phyloP scores from a whole-genome alignment of 2,797 vertebrate species.

The Peromyscus melanophrys region DNA sequence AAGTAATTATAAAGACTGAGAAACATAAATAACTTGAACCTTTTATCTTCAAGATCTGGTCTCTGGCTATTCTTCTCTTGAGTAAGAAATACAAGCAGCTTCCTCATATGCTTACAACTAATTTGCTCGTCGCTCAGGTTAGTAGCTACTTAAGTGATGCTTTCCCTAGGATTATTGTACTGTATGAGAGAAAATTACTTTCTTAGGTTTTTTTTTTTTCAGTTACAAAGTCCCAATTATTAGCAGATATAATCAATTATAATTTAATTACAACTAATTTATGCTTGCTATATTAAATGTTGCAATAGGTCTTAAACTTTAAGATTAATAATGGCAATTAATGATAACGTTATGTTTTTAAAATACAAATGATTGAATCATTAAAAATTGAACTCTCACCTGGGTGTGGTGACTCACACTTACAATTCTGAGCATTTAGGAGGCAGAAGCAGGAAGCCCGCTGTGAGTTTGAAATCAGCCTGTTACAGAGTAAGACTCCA shows the following conservation, averaged over 20 bases:
- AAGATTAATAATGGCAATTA: slow-evolving; percentile 46
- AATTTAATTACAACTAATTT: slow-evolving; percentile 36
- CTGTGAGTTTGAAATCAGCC: neutral
- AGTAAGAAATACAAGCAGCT: slow-evolving; percentile 96
- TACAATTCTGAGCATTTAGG: neutral
- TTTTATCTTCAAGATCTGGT: slow-evolving; percentile 93
- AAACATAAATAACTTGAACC: slow-evolving; percentile 65
- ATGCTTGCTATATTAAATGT: slow-evolving; percentile 58
- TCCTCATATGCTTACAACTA: slow-evolving; percentile 96
- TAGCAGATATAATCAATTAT: slow-evolving; percentile 55
- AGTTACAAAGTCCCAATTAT: slow-evolving; percentile 56
- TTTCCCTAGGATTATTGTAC: slow-evolving; percentile 39
- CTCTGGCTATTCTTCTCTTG: slow-evolving; percentile 94
- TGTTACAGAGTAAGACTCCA: neutral
- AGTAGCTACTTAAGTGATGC: slow-evolving; percentile 80
- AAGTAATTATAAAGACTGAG: slow-evolving; percentile 44
- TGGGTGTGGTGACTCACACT: neutral
- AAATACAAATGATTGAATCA: slow-evolving; percentile 50
- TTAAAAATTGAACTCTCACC: slow-evolving; percentile 43
- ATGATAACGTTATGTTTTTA: neutral
- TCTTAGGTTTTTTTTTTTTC: neutral
- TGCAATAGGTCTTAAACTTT: slow-evolving; percentile 36
- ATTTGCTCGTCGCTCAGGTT: slow-evolving; percentile 97
- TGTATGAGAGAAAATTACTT: slow-evolving; percentile 32
- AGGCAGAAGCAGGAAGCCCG: neutral